Evolutionary conservation across 2,797 vertebrate genomes (phyloP).

Genomic region (Chelonia mydas): DNA sequence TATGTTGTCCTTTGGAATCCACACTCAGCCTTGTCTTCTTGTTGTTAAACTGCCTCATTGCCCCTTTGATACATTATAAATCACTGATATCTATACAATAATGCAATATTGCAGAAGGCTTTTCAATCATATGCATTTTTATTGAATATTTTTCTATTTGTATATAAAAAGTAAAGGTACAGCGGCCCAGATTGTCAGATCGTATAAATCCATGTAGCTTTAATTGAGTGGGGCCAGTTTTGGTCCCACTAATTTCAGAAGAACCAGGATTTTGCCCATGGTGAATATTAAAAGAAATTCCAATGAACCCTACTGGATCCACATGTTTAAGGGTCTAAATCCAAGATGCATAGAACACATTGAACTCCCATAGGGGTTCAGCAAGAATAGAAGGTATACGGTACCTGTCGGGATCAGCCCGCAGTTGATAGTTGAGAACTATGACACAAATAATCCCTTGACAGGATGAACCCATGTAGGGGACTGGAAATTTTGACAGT

Average conservation of each 20-base stretch:
- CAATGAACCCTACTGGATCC: neutral
- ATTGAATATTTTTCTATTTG: neutral
- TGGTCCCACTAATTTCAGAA: neutral
- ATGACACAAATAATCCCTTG: rapidly evolving
- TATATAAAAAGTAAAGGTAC: neutral
- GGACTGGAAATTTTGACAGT: neutral
- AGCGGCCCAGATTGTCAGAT: neutral
- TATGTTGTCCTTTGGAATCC: neutral
- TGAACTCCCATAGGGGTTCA: neutral
- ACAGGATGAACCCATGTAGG: neutral
- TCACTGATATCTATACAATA: neutral
- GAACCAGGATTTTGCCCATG: neutral
- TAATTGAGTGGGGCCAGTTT: neutral
- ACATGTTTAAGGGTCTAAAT: neutral
- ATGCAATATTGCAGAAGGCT: neutral
- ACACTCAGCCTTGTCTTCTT: neutral
- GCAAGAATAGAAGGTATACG: neutral
- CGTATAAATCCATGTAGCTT: neutral
- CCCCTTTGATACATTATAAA: neutral
- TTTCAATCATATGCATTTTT: neutral
- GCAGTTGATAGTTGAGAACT: rapidly evolving
- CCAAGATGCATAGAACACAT: neutral
- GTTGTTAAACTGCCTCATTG: neutral
- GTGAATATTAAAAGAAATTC: neutral
- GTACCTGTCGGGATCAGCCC: neutral